Evolutionary conservation across 2,797 vertebrate genomes (phyloP).

Genomic region (Microcaecilia unicolor): DNA sequence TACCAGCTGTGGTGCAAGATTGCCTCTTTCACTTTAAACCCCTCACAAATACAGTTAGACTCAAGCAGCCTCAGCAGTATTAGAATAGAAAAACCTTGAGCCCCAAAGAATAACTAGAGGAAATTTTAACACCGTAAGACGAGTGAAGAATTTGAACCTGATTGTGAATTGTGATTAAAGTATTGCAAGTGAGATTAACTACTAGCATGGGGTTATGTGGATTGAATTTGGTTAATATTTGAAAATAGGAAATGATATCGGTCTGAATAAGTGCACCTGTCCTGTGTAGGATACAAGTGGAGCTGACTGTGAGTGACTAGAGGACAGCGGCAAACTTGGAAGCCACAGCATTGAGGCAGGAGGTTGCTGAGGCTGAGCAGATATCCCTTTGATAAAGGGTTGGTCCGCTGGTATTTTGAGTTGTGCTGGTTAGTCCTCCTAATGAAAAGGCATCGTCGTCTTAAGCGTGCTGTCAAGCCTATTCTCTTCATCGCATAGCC

Average conservation of each 20-base stretch:
- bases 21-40: constrained; percentile 46
- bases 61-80: constrained; percentile 27
- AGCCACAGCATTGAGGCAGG: constrained; percentile 22
- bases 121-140: constrained; percentile 21
- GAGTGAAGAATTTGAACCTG: constrained; percentile 24
- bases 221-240: constrained; percentile 8
- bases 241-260: too few species aligned
- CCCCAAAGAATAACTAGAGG: constrained; percentile 32
- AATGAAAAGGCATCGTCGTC: too few species aligned
- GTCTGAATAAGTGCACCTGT: constrained; percentile 1
- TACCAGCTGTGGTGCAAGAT: constrained; percentile 51
- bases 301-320: too few species aligned
- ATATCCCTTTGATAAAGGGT: constrained; percentile 30
- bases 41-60: constrained; percentile 44
- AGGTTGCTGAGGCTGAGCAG: constrained; percentile 20
- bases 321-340: too few species aligned
- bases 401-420: not conserved
- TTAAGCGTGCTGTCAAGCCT: too few species aligned
- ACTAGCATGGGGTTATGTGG: too few species aligned
- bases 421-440: constrained; percentile 16
- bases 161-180: constrained; percentile 16
- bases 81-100: constrained; percentile 34
- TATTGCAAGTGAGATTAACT: too few species aligned
- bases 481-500: too few species aligned
- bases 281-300: too few species aligned